Conservation (phyloP, 2,113 vertebrate genomes). For the Plectropomus leopardus region DNA sequence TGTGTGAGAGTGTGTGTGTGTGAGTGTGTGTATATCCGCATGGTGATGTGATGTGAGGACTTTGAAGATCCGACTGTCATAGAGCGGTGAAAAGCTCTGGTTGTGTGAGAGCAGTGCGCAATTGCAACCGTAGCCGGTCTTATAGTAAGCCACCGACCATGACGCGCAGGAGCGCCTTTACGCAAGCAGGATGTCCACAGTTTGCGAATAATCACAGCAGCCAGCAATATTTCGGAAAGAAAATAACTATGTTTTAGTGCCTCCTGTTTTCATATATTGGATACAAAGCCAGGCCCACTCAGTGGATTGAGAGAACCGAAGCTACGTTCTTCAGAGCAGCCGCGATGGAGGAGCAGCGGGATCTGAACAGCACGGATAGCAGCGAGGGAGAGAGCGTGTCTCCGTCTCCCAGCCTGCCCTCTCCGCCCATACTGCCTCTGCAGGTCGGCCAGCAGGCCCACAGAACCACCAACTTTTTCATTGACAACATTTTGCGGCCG, state of each 20-base stretch:
- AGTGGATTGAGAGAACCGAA: slow-evolving; percentile 66
- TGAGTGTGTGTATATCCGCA: slow-evolving; percentile 43
- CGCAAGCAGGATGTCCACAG: slow-evolving; percentile 64
- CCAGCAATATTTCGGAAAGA: slow-evolving; percentile 25
- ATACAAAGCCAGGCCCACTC: slow-evolving; percentile 46
- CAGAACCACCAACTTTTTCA: slow-evolving; percentile 94
- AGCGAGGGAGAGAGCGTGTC: slow-evolving; percentile 87
- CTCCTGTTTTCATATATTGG: slow-evolving; percentile 37
- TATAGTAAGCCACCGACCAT: slow-evolving; percentile 77
- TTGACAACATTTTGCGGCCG: slow-evolving; percentile 92
- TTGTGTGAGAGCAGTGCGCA: slow-evolving; percentile 75
- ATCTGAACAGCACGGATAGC: slow-evolving; percentile 76
- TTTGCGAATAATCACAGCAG: slow-evolving; percentile 36
- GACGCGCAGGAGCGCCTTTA: slow-evolving; percentile 77
- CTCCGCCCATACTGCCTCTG: slow-evolving; percentile 80
- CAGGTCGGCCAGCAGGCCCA: slow-evolving; percentile 86
- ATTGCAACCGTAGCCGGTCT: slow-evolving; percentile 75
- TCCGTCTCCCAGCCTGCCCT: slow-evolving; percentile 80
- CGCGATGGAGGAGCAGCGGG: slow-evolving; percentile 85
- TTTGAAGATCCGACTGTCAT: slow-evolving; percentile 86
- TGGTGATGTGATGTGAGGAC: slow-evolving; percentile 84
- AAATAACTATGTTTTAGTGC: slow-evolving; percentile 50
- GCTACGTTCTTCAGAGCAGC: slow-evolving; percentile 63
- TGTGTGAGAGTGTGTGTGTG: slow-evolving; percentile 60
- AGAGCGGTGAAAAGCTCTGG: slow-evolving; percentile 76